Base-by-base conservation (phyloP, 2,113 vertebrate species). In the Aegypius monachus region DNA sequence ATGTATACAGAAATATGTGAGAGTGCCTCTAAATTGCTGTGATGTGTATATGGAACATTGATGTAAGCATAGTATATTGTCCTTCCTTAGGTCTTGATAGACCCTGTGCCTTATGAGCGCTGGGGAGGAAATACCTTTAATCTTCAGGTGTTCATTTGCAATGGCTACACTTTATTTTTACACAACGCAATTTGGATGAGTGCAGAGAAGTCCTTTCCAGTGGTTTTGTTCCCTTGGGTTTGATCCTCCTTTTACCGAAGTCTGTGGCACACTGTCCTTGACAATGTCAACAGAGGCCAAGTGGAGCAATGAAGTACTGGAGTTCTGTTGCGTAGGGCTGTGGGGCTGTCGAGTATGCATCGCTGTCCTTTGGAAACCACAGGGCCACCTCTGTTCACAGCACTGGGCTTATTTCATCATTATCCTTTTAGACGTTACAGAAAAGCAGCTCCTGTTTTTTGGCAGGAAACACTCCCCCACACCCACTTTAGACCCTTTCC, bases 401-500 rank as follows among this genome's bases (percentile, higher is more conserved):
- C 2, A 1, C 58, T 77, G 56, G 34, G 52, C 71, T 97, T 91
- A 56, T 94, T 89, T 85, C 68, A 48, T 92, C 73, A 79, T 59
- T 50, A 26, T 53, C 71, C 50, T 91, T 81, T 87, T 43, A 73
- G 53, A 91, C 63, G 78, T 91, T 92, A 77, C 66, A 58, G 73
- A 95, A 92, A 94, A 94, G 34, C 45, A 29, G 45, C 43, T 91
- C 59, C 78, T 79, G 11, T 5, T 29, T 79, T 96, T 83, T 94
- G 90, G 71, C 85, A 92, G 77, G 89, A 94, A 96, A 78, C 70
- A 73, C 68, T 87, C 59, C 47, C 66, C 31, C 48, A 50, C 52
- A 72, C 21, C n/a, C 63, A 90, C 70, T 90, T 82, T 11, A 90
- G 43, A 63, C 25, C 52, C 43, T 43, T 85, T 84, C 43, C 27